These are phyloP conservation scores for Pollenia amentaria DNA, from an alignment of 2,888 invertebrate species.

Conservation along the genomic window DNA sequence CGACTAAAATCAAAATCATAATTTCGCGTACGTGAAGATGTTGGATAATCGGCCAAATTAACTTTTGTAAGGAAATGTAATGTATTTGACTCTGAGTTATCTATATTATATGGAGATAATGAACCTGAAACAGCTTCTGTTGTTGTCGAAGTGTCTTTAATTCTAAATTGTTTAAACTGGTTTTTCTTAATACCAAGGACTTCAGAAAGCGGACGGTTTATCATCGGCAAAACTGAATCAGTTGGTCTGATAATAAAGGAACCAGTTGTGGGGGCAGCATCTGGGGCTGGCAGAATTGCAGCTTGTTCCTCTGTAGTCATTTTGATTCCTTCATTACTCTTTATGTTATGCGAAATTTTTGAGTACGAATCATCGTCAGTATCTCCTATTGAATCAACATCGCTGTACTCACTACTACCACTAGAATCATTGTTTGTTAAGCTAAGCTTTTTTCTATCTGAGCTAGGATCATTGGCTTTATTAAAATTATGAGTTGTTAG, in stretches of 20 bases:
- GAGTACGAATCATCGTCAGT: conserved; percentile 68
- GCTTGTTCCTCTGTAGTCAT: conserved; percentile 76
- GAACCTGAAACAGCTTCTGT: conserved; percentile 77
- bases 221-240: conserved; percentile 84
- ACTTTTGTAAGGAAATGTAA: conserved; percentile 82
- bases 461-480: conserved; percentile 66
- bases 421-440: conserved; percentile 74
- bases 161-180: conserved; percentile 84
- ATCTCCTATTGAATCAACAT: conserved; percentile 75
- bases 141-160: conserved; percentile 81
- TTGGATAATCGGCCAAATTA: conserved; percentile 82
- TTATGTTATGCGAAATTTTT: conserved; percentile 65
- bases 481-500: conserved; percentile 83
- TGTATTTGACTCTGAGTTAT: conserved; percentile 73
- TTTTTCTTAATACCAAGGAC: conserved; percentile 85
- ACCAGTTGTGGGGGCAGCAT: conserved; percentile 74
- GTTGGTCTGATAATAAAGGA: conserved; percentile 81
- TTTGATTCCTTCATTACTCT: conserved; percentile 71
- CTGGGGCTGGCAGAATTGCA: conserved; percentile 72
- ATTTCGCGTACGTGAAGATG: conserved; percentile 79
- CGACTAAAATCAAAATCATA: conserved; percentile 84
- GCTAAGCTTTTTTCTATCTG: conserved; percentile 73
- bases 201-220: conserved; percentile 84
- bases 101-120: conserved; percentile 61
- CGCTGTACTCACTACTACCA: conserved; percentile 74